Conservation (phyloP, 2,113 vertebrate species). For the Bubo scandiacus region DNA sequence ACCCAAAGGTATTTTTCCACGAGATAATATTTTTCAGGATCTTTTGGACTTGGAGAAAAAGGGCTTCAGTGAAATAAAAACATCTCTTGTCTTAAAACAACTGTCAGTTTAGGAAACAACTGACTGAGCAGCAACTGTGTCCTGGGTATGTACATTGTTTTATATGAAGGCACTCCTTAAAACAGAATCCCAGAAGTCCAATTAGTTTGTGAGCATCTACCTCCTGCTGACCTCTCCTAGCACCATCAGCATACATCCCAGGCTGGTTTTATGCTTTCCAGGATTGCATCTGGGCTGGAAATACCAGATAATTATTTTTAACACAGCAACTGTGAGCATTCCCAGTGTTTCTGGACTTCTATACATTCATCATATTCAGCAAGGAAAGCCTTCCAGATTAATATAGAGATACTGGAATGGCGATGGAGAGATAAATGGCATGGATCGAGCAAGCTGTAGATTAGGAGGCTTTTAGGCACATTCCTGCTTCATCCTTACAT, state of each 20-base stretch:
- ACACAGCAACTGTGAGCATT: neutral
- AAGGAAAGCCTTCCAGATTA: neutral
- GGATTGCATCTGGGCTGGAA: neutral
- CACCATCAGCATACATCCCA: neutral
- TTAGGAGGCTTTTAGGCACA: neutral
- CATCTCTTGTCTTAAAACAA: conserved; percentile 46
- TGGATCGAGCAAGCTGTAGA: neutral
- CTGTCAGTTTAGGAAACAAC: conserved; percentile 47
- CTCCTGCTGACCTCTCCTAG: neutral
- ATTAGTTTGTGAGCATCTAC: neutral
- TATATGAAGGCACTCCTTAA: neutral
- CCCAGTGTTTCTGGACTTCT: neutral
- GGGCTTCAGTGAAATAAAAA: conserved; percentile 19
- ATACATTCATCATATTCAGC: neutral
- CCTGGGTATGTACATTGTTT: neutral
- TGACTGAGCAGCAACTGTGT: neutral
- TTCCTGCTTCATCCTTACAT: neutral
- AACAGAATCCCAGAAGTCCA: conserved; percentile 34
- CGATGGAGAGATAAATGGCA: neutral
- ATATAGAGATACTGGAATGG: neutral
- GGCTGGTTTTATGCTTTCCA: neutral
- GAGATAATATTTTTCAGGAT: neutral
- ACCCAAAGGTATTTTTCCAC: neutral
- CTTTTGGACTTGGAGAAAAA: neutral
- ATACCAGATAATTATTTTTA: neutral